Evolutionary conservation across 35 echinoderm and acorn worm genomes (phyloP).

Genomic region (Stichopus chloronotus): DNA sequence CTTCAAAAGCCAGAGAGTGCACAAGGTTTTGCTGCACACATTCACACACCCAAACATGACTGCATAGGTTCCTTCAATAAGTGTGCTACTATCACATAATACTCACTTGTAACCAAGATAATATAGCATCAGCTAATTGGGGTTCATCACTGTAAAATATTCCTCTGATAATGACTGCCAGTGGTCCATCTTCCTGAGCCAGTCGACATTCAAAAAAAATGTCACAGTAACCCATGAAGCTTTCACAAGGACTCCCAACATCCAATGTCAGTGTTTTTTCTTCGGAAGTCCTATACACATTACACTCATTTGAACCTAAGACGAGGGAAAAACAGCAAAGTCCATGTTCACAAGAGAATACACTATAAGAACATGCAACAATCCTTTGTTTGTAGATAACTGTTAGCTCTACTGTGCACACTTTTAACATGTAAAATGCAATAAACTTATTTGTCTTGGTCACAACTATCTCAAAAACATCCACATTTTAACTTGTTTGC

Average conservation of each 20-base stretch:
- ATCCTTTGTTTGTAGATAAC: too few relatives aligned
- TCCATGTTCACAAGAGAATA: too few relatives aligned
- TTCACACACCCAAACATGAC: too few relatives aligned
- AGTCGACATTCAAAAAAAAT: slow-evolving; percentile 67
- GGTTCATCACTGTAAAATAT: slow-evolving; percentile 79
- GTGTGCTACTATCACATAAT: background rate
- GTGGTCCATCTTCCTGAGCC: slow-evolving; percentile 78
- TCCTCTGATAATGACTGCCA: slow-evolving; percentile 76
- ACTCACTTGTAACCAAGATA: slow-evolving; percentile 73
- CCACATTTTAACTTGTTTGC: too few relatives aligned
- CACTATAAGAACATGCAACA: too few relatives aligned
- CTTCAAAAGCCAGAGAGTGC: too few relatives aligned
- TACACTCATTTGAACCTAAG: background rate
- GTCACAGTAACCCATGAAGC: slow-evolving; percentile 96
- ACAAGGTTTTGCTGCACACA: too few relatives aligned
- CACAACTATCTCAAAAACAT: too few relatives aligned
- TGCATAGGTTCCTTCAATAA: too few relatives aligned
- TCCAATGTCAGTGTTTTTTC: slow-evolving; percentile 20
- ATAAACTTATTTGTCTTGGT: too few relatives aligned
- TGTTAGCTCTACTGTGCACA: background rate
- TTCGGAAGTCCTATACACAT: background rate
- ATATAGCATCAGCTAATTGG: slow-evolving; percentile 71
- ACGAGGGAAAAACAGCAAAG: background rate
- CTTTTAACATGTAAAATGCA: background rate
- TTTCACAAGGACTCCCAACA: slow-evolving; percentile 70